Percentiles rank a stretch among this genome's conserved stretches.
phyloP scores from a whole-genome alignment of 2,888 invertebrate species.

The Lasioglossum marginatum region DNA sequence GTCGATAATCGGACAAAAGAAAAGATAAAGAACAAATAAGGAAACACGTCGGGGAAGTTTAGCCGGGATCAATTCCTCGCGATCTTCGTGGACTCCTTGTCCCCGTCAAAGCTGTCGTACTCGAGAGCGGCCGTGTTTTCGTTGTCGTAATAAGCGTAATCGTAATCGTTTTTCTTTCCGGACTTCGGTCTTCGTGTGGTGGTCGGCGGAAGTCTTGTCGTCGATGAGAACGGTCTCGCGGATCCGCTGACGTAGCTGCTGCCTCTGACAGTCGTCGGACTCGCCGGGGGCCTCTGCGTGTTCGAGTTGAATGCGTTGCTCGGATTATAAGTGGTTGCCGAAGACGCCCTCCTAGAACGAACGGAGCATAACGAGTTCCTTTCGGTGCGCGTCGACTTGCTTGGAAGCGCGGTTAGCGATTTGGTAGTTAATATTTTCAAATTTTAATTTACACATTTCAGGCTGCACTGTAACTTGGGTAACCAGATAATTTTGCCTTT shows the following conservation, averaged over 20 bases:
- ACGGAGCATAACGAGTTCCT: neutral
- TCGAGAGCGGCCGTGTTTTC: slow-evolving; percentile 85
- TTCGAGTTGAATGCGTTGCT: slow-evolving; percentile 75
- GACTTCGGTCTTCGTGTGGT: slow-evolving; percentile 83
- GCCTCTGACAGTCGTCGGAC: slow-evolving; percentile 80
- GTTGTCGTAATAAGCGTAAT: slow-evolving; percentile 93
- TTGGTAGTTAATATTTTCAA: no score
- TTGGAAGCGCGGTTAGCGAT: no score
- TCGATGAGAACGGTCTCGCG: slow-evolving; percentile 80
- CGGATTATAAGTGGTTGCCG: slow-evolving; percentile 78
- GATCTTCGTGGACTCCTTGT: slow-evolving; percentile 82
- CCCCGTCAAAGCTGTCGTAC: slow-evolving; percentile 84
- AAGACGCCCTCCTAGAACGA: slow-evolving; percentile 73
- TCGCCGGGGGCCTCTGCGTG: slow-evolving; percentile 75
- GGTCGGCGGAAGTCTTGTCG: slow-evolving; percentile 77
- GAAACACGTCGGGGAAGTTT: neutral
- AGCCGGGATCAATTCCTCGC: slow-evolving; percentile 62
- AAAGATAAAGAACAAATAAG: neutral
- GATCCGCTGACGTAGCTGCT: slow-evolving; percentile 82
- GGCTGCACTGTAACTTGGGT: no score
- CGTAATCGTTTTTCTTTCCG: slow-evolving; percentile 88
- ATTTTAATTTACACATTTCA: no score
- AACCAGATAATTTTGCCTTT: no score
- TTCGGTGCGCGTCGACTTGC: no score
- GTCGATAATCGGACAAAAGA: neutral